Percentiles rank a stretch among this genome's conserved stretches.
These are phyloP conservation scores for Schizopygopsis malacanthus DNA, from an alignment of 2,797 vertebrate genomes.

Conservation along the genomic window DNA sequence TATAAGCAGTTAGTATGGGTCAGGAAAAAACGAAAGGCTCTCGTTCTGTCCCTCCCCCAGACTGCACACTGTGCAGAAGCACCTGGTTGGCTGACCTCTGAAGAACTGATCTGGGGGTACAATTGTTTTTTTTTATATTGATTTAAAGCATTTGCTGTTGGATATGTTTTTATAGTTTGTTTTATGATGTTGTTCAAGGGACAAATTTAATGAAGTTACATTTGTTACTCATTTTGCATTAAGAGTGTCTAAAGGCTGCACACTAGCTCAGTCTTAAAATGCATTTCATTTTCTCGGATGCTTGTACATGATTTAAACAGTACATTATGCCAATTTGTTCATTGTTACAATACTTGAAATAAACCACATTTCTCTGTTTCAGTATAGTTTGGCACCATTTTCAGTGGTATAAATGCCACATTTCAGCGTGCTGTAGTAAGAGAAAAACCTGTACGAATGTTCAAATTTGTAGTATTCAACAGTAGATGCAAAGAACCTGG, in stretches of 20 bases:
- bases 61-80: not conserved
- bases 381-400: not conserved
- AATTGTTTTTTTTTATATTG: too few species aligned
- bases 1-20: not conserved
- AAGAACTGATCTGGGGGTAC: conserved; percentile 47
- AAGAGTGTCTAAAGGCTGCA: not conserved
- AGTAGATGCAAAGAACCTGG: too few species aligned
- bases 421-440: too few species aligned
- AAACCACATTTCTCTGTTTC: not conserved
- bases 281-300: not conserved
- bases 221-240: not conserved
- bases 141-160: conserved; percentile 13
- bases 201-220: not conserved
- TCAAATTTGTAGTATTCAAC: too few species aligned
- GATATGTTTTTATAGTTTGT: conserved; percentile 39
- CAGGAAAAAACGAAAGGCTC: not conserved
- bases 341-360: conserved; percentile 23
- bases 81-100: not conserved
- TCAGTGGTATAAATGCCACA: not conserved
- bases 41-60: too few species aligned
- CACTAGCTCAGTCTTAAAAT: conserved; percentile 1
- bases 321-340: not conserved
- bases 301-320: conserved; percentile 8
- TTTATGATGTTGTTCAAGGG: conserved; percentile 28
- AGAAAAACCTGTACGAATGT: too few species aligned